A percentile compares a stretch with the other conserved stretches of the same genome.
Conservation (phyloP, 1,140 invertebrate genomes). For the Macrostomum lignano region DNA sequence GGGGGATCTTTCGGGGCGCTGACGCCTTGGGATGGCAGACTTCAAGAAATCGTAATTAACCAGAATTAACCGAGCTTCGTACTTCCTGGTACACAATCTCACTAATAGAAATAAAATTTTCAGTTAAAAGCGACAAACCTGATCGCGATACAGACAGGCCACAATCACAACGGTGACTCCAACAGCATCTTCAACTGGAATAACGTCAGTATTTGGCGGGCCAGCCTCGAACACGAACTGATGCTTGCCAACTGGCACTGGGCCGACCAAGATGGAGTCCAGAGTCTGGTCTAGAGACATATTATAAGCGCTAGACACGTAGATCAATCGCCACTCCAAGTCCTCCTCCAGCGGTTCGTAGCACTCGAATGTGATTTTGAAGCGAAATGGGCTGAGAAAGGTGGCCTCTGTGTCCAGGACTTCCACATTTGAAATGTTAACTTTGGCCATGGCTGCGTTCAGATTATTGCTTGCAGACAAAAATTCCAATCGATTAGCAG, state of each 20-base stretch:
- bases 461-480: too few relatives aligned
- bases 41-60: too few relatives aligned
- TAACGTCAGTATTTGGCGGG: slow-evolving; percentile 64
- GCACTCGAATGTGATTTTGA: slow-evolving; percentile 6
- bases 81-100: too few relatives aligned
- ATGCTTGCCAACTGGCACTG: slow-evolving; percentile 77
- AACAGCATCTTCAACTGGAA: slow-evolving; percentile 71
- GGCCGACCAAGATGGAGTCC: slow-evolving; percentile 83
- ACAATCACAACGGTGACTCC: slow-evolving; percentile 85
- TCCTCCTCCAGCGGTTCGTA: slow-evolving; percentile 4
- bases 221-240: slow-evolving; percentile 92
- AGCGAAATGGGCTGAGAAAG: background rate
- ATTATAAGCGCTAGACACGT: slow-evolving; percentile 85
- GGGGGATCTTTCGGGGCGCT: too few relatives aligned
- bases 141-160: slow-evolving; percentile 63
- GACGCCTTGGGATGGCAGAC: too few relatives aligned
- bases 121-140: too few relatives aligned
- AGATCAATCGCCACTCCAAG: slow-evolving; percentile 96
- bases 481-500: too few relatives aligned
- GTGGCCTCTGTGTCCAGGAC: background rate
- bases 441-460: slow-evolving; percentile 5
- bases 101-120: too few relatives aligned
- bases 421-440: slow-evolving; percentile 5
- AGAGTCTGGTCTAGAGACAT: slow-evolving; percentile 61
- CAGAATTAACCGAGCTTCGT: too few relatives aligned